Evolutionary conservation across 2,888 invertebrate genomes (phyloP), one percentile per base, ranked within the genome.

Genomic region (Sinhomidia bicolor): DNA sequence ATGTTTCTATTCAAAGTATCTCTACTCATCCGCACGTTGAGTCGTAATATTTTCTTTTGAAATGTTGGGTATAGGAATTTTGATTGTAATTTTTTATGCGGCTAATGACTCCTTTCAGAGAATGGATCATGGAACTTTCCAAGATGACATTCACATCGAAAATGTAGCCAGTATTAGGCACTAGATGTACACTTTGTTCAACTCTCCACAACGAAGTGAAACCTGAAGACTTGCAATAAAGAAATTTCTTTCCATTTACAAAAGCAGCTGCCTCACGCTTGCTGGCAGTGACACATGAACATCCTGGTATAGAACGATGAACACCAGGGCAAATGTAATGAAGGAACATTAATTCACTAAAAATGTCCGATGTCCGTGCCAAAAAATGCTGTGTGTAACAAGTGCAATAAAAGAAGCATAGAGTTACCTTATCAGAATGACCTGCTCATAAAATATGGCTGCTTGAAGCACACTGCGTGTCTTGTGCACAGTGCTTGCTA

Each of bases 81-180:
- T 71, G 71, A 71, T 71, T 71, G 26, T 71, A 44, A 71, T 44
- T 71, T 71, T 71, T 71, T n/a, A 71, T 71, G 71, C 71, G 71
- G 71, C 71, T 71, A 71, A 71, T 71, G 71, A 71, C 71, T 71
- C 41, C n/a, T 17, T 68, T 57, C 41, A 41, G 41, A 41, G 68
- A 3, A 68, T 68, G 32, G 41, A 41, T 68, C n/a, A n/a, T n/a
- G 68, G 14, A n/a, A 32, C 17, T 68, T 36, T 68, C 36, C 32
- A 36, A 68, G 32, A 62, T 29, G 62, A 62, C 62, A 62, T 62
- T 32, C 62, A 62, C 62, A 29, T 29, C 32, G 51, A 51, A 51
- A n/a, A 14, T 1, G 51, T 51, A n/a, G 17, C 9, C 9, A 9
- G 10, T 17, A 51, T 51, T n/a, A 17, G 51, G 12, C 51, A 51